These are phyloP conservation scores for Echiichthys vipera DNA, from an alignment of 2,797 vertebrate species.

Conservation along the genomic window DNA sequence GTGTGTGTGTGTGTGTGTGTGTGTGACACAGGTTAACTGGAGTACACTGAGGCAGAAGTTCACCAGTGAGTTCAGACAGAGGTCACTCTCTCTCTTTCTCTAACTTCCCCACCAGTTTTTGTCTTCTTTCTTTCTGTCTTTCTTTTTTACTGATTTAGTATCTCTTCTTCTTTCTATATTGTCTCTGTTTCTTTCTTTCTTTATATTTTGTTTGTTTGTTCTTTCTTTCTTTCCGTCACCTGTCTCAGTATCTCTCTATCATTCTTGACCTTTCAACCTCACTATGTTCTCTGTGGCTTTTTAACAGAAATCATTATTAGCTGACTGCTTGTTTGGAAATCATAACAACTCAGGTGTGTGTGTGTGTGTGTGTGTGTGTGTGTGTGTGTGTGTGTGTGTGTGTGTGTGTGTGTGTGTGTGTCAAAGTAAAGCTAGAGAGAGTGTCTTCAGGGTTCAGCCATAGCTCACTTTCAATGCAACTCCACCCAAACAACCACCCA, in stretches of 20 bases:
- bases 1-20: constrained; percentile 31
- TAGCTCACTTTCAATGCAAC: constrained; percentile 52
- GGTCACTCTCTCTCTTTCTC: constrained; percentile 60
- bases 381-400: not conserved
- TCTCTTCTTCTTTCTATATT: constrained; percentile 4
- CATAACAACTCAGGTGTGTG: constrained; percentile 20
- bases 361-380: constrained; percentile 21
- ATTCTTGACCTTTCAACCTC: constrained; percentile 25
- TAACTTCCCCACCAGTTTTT: constrained; percentile 7
- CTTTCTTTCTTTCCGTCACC: not conserved
- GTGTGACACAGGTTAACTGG: constrained; percentile 65
- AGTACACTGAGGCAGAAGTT: constrained; percentile 79
- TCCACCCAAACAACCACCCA: constrained; percentile 19
- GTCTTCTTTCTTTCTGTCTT: constrained; percentile 14
- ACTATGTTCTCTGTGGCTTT: constrained; percentile 1
- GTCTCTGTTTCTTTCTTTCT: not conserved
- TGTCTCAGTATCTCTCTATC: not conserved
- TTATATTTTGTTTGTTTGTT: not conserved
- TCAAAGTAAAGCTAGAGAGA: constrained; percentile 43
- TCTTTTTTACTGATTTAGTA: too few species aligned
- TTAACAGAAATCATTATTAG: constrained; percentile 34
- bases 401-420: constrained; percentile 9
- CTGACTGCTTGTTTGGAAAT: constrained; percentile 30
- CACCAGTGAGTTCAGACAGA: constrained; percentile 74
- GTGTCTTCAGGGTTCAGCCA: constrained; percentile 52